Base-by-base conservation (phyloP, 2,888 invertebrate genomes). In the Kuschelorhynchus macadamiae region DNA sequence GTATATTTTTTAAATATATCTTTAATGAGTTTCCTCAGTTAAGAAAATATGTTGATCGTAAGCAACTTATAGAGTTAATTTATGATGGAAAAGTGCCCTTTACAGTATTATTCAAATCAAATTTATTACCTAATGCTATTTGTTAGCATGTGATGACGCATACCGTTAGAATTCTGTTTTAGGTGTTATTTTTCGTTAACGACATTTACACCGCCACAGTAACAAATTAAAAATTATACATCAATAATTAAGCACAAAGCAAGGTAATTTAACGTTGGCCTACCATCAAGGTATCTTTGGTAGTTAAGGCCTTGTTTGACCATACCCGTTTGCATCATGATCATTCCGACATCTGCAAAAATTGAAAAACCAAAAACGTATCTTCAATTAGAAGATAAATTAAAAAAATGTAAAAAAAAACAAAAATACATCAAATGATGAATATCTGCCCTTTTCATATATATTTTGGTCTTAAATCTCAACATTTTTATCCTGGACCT, bases 291-390 rank as follows among this genome's bases (percentile, higher is more conserved):
- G 85, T 88, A 89, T 88, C 81, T 84, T 80, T 83, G 83, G 81
- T 83, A 84, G 89, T 91, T 93, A 87, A 91, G 87, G 86, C 89
- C 91, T 88, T 93, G 92, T 90, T 94, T 94, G 91, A 94, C 93
- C 94, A 95, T 94, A 88, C 94, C 94, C 86, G 93, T 90, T 92
- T 94, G 94, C 94, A 94, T 94, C 94, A 95, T 93, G 90, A 95
- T 94, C 94, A 94, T 94, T 89, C 94, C 94, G 87, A 95, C 94
- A 94, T 94, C 94, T 94, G 94, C 83, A 92, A 92, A 92, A 91
- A 91, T 90, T 86, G 87, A 86, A 82, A 85, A 78, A 74, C 71
- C 72, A 59, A 76, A 36, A 36, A 36, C 8, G 14, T 46, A 49
- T 44, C 57, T 53, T 53, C 59, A 16, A 44, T 21, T 14, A 47